Conservation (phyloP, 2,113 vertebrate species). For the Cettia cetti region DNA sequence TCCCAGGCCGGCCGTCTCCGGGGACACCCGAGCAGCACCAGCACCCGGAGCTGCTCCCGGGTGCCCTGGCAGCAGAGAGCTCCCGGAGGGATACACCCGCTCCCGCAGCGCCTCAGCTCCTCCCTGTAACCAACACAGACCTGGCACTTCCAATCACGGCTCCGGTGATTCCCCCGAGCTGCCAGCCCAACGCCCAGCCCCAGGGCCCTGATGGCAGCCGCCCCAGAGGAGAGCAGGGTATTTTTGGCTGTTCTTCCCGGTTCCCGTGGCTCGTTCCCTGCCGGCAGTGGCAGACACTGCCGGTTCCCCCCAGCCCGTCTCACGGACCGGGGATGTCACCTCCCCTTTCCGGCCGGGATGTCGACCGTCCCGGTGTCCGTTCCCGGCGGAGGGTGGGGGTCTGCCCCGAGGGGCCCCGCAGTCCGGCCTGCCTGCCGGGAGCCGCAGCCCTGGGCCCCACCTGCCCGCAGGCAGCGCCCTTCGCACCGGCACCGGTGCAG, state of each 20-base stretch:
- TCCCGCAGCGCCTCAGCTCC: neutral
- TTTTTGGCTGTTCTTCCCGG: neutral
- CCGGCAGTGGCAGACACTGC: neutral
- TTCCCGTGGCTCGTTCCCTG: neutral
- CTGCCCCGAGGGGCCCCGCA: neutral
- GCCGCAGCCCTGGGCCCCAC: neutral
- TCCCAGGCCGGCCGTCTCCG: neutral
- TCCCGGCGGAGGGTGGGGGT: neutral
- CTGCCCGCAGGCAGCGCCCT: neutral
- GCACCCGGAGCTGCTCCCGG: neutral
- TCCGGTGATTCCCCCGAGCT: neutral
- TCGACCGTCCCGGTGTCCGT: neutral
- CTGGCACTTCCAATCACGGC: neutral
- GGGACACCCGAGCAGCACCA: neutral
- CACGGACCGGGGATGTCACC: neutral
- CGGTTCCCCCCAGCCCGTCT: neutral
- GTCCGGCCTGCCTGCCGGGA: neutral
- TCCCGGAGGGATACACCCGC: rapidly evolving
- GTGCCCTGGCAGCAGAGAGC: neutral
- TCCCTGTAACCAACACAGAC: neutral
- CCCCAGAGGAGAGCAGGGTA: neutral
- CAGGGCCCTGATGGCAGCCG: neutral
- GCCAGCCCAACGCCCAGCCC: neutral
- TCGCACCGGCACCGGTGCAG: neutral
- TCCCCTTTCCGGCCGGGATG: neutral